Evolutionary conservation across 1,140 invertebrate species (phyloP).

Genomic region (Dufourea novaeangliae): DNA sequence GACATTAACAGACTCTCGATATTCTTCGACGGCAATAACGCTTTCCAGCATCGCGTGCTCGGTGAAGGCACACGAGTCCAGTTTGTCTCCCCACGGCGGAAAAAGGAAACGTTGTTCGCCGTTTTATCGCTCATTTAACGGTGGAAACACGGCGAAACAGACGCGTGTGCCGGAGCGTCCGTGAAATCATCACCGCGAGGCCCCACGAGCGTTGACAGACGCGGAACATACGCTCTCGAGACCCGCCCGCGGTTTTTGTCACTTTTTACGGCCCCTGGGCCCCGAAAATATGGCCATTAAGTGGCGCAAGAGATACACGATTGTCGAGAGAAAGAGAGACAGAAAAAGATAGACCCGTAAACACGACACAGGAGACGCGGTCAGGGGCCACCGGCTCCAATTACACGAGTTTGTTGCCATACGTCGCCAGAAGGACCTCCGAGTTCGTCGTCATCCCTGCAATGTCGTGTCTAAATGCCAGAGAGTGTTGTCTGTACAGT

Average conservation of each 20-base stretch:
- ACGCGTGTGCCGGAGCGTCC: slow-evolving; percentile 16
- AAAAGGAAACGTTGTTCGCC: slow-evolving; percentile 39
- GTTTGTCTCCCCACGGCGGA: neutral
- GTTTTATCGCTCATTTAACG: slow-evolving; percentile 54
- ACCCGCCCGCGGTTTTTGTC: slow-evolving; percentile 64
- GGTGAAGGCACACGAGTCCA: too few species aligned
- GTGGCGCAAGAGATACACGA: slow-evolving; percentile 60
- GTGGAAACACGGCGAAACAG: slow-evolving; percentile 27
- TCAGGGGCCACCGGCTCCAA: slow-evolving; percentile 52
- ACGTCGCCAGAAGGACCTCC: neutral
- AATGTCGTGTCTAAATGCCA: neutral
- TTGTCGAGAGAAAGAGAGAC: slow-evolving; percentile 38
- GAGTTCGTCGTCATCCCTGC: neutral
- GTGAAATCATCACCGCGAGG: slow-evolving; percentile 53
- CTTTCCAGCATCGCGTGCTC: too few species aligned
- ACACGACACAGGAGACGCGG: slow-evolving; percentile 22
- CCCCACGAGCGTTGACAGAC: slow-evolving; percentile 67
- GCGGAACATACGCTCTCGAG: slow-evolving; percentile 67
- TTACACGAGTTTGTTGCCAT: slow-evolving; percentile 60
- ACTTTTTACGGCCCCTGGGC: slow-evolving; percentile 63
- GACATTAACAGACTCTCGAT: too few species aligned
- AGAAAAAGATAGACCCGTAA: slow-evolving; percentile 29
- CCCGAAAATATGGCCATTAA: slow-evolving; percentile 71
- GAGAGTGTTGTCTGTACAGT: too few species aligned
- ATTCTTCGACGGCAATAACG: neutral